Conservation (phyloP, 2,888 invertebrate genomes). For the Lobophora halterata region DNA sequence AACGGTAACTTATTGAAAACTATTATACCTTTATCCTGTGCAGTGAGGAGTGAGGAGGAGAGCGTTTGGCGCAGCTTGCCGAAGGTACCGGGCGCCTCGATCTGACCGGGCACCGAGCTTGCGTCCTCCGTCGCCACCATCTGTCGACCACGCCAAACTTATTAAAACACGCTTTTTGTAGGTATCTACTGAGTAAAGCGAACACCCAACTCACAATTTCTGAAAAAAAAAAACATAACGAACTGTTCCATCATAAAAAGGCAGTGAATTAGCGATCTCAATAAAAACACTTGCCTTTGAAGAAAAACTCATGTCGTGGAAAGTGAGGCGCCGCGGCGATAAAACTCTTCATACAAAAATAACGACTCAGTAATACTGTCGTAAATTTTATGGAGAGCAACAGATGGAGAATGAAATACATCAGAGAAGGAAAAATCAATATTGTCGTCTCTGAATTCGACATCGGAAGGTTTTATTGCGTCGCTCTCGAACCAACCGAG, state of each 20-base stretch:
- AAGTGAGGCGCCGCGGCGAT: slow-evolving; percentile 54
- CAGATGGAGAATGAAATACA: slow-evolving; percentile 77
- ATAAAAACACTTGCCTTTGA: slow-evolving; percentile 50
- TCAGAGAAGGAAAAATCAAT: slow-evolving; percentile 71
- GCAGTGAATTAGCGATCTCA: slow-evolving; percentile 44
- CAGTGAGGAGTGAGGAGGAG: slow-evolving; percentile 89
- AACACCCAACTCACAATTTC: slow-evolving; percentile 9
- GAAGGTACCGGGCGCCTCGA: slow-evolving; percentile 86
- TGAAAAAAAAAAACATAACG: slow-evolving; percentile 18
- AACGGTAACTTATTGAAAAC: slow-evolving; percentile 16
- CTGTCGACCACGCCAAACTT: slow-evolving; percentile 64
- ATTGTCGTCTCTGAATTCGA: slow-evolving; percentile 64
- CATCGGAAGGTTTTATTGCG: slow-evolving; percentile 59
- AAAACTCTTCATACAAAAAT: slow-evolving; percentile 77
- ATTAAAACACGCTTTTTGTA: slow-evolving; percentile 5
- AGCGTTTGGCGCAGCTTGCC: slow-evolving; percentile 91
- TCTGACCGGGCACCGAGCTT: slow-evolving; percentile 80
- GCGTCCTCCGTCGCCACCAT: slow-evolving; percentile 92
- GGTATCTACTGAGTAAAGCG: slow-evolving; percentile 18
- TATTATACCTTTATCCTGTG: slow-evolving; percentile 89
- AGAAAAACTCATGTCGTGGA: slow-evolving; percentile 56
- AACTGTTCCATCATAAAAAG: slow-evolving; percentile 33
- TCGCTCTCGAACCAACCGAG: slow-evolving; percentile 43
- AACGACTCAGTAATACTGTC: slow-evolving; percentile 74
- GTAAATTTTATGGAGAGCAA: slow-evolving; percentile 79